phyloP scores from a whole-genome alignment of 2,888 invertebrate species.

The Stenoptilia bipunctidactyla region DNA sequence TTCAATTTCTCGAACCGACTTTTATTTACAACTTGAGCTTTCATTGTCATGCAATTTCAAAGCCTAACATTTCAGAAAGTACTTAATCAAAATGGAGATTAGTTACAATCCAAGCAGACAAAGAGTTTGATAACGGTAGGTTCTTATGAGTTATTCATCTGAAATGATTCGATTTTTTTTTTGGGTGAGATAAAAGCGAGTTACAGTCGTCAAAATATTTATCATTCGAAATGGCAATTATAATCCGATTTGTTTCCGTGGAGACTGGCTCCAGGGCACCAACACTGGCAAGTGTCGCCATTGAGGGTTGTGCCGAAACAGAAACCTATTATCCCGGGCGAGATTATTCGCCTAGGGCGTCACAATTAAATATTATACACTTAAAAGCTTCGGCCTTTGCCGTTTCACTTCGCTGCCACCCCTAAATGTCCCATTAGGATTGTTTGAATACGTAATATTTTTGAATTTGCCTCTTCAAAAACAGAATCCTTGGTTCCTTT shows the following conservation, averaged over 20 bases:
- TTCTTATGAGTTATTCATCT: no score
- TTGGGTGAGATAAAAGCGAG: no score
- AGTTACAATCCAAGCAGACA: neutral
- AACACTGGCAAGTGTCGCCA: conserved; percentile 64
- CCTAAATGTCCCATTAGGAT: conserved; percentile 72
- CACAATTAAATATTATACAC: conserved; percentile 73
- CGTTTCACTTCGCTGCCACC: conserved; percentile 70
- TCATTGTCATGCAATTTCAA: conserved; percentile 18
- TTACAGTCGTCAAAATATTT: conserved; percentile 28
- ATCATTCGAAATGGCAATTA: conserved; percentile 57
- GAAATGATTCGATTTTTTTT: no score
- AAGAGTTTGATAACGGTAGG: no score
- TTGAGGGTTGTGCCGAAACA: conserved; percentile 67
- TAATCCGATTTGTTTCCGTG: conserved; percentile 66
- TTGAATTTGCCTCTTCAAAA: conserved; percentile 68
- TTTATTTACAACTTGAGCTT: conserved; percentile 57
- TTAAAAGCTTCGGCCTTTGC: conserved; percentile 72
- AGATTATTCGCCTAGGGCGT: conserved; percentile 73
- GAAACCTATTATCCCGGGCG: conserved; percentile 73
- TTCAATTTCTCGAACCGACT: conserved; percentile 60
- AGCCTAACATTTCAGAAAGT: neutral
- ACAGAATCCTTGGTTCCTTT: conserved; percentile 68
- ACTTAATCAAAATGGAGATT: neutral
- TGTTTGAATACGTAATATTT: conserved; percentile 73
- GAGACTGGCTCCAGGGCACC: conserved; percentile 56